These are phyloP conservation scores for Drosophila varians DNA, from an alignment of 1,140 invertebrate species.

Conservation along the genomic window DNA sequence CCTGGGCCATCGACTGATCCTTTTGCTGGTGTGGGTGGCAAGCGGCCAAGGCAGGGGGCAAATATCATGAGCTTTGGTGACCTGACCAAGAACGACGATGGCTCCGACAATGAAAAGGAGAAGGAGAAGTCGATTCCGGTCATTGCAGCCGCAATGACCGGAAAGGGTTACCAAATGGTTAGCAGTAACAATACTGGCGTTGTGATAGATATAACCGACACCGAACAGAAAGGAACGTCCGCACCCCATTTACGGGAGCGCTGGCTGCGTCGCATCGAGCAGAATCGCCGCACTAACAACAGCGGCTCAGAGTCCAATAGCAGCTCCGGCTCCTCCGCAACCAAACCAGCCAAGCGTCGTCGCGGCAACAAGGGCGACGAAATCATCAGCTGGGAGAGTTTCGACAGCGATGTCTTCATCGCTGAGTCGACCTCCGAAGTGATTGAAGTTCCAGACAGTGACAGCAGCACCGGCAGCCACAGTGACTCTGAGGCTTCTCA, in stretches of 20 bases:
- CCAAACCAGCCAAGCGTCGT: slow-evolving; percentile 17
- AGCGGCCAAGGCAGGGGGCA: not conserved
- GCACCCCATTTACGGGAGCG: not conserved
- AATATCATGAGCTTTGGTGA: slow-evolving; percentile 58
- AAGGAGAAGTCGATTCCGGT: not conserved
- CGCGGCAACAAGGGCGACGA: not conserved
- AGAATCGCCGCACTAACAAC: not conserved
- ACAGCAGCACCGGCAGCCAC: not conserved
- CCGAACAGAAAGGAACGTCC: too few species aligned
- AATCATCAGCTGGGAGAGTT: slow-evolving; percentile 34
- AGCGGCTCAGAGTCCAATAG: not conserved
- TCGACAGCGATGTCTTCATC: slow-evolving; percentile 45
- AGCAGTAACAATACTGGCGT: not conserved
- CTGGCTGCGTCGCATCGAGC: not conserved
- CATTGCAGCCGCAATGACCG: slow-evolving; percentile 15
- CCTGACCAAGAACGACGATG: slow-evolving; percentile 17
- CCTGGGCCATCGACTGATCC: slow-evolving; percentile 53
- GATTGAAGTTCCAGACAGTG: slow-evolving; percentile 49
- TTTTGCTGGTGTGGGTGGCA: slow-evolving; percentile 4
- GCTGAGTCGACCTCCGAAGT: not conserved
- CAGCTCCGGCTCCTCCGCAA: not conserved
- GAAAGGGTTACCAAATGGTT: slow-evolving; percentile 41
- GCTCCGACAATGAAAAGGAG: too few species aligned
- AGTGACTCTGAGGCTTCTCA: too few species aligned
- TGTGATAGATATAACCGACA: not conserved